Conservation (phyloP, 2,797 vertebrate species). For the Thamnophis elegans region DNA sequence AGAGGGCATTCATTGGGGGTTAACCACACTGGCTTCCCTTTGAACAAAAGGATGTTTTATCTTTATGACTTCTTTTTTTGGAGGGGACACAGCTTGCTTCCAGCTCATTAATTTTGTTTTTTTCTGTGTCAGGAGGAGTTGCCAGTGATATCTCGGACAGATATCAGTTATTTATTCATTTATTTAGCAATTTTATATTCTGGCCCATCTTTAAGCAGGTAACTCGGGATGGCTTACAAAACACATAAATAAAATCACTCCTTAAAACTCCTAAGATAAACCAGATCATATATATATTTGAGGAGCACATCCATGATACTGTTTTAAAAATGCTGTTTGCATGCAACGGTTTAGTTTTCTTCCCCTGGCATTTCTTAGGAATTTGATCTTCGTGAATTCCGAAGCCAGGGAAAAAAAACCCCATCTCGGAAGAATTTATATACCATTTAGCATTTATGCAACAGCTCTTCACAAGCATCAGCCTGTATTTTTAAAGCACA, state of each 20-base stretch:
- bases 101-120: no score
- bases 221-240: background rate
- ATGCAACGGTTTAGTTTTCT: fast-evolving
- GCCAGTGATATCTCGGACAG: background rate
- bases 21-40: background rate
- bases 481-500: background rate
- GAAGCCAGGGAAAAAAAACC: background rate
- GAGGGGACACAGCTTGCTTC: no score
- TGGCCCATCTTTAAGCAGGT: background rate
- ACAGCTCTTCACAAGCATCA: background rate
- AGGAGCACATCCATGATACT: background rate
- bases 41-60: background rate
- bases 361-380: background rate
- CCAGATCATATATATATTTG: background rate
- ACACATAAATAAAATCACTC: background rate
- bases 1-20: background rate
- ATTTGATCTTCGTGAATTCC: background rate
- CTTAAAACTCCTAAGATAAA: background rate
- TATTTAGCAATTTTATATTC: background rate
- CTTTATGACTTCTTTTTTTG: no score
- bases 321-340: background rate
- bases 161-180: background rate
- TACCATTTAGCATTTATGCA: background rate
- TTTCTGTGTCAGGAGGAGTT: no score
- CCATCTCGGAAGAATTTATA: background rate